Conservation (phyloP, 2,113 vertebrate genomes). For the Cairina moschata region DNA sequence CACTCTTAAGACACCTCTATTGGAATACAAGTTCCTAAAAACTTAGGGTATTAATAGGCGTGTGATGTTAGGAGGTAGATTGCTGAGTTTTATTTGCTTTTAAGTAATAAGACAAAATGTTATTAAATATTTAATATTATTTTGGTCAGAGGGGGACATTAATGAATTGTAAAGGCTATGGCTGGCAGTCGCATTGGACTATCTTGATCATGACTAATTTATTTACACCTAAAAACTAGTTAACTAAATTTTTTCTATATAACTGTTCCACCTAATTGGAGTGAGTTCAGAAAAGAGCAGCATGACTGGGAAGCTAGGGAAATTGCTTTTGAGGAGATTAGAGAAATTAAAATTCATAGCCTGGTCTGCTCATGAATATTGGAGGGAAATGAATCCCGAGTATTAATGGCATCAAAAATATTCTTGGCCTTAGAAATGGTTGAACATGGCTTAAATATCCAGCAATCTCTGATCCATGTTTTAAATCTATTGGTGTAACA, state of each 20-base stretch:
- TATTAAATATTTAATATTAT: not conserved
- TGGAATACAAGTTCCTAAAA: not conserved
- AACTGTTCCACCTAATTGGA: not conserved
- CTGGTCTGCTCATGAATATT: not conserved
- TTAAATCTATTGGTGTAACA: not conserved
- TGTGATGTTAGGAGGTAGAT: not conserved
- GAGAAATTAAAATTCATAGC: slow-evolving; percentile 27
- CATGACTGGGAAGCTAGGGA: not conserved
- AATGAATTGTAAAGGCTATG: not conserved
- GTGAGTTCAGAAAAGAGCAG: not conserved
- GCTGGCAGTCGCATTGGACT: not conserved
- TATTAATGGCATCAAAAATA: slow-evolving; percentile 10
- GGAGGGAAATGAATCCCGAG: not conserved
- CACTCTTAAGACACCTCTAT: not conserved
- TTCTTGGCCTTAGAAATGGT: not conserved
- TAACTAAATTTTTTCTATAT: not conserved
- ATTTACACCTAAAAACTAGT: not conserved
- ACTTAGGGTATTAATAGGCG: not conserved
- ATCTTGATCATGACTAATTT: not conserved
- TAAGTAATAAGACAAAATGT: not conserved
- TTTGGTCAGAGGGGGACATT: not conserved
- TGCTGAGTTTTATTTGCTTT: not conserved
- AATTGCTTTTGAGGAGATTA: slow-evolving; percentile 25
- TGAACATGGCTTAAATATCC: not conserved
- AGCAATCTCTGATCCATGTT: not conserved